Evolutionary conservation across 2,797 vertebrate species (phyloP), one percentile per base, ranked within the genome.

Genomic region (Aldrovandia affinis): DNA sequence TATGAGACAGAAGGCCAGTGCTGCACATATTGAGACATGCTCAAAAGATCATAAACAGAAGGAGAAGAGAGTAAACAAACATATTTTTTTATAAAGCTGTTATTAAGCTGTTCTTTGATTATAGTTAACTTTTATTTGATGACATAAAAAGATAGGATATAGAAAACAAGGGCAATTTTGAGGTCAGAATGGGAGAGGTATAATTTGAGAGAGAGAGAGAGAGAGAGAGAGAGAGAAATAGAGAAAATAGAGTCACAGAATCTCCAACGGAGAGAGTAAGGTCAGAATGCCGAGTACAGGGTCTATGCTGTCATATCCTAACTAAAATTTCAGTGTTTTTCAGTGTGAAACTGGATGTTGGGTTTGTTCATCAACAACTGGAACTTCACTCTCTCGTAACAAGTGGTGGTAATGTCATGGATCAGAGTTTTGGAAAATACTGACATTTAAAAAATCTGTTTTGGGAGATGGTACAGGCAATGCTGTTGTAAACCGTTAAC

Each of bases 101-200:
- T n/a, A n/a, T n/a, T n/a, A 12, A 52, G 50, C 50, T 52, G 4
- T 52, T 52, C 50, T 52, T 52, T 52, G 12, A 52, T 4, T 12
- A 52, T 12, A 52, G 50, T 4, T 4, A 52, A 52, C 50, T 59
- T 59, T 59, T 18, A 15, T 59, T 59, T 59, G 14, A 18, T 22
- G 25, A n/a, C 22, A 61, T 61, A n/a, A 25, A 61, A 61, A 61
- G 22, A n/a, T 3, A 52, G 59, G 2, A 61, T 9, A 61, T 25
- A 61, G 59, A 61, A 61, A 65, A 9, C n/a, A 8, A 28, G 28
- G n/a, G n/a, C 25, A 14, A 65, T 39, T 85, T 90, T 90, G 86
- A 83, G 50, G 82, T 36, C 44, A 68, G 22, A 44, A 55, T 1
- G 57, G 52, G 33, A 52, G 50, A 39, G 47, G 15, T 65, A n/a